Conservation (phyloP, 2,113 vertebrate species). For the Collichthys lucidus region DNA sequence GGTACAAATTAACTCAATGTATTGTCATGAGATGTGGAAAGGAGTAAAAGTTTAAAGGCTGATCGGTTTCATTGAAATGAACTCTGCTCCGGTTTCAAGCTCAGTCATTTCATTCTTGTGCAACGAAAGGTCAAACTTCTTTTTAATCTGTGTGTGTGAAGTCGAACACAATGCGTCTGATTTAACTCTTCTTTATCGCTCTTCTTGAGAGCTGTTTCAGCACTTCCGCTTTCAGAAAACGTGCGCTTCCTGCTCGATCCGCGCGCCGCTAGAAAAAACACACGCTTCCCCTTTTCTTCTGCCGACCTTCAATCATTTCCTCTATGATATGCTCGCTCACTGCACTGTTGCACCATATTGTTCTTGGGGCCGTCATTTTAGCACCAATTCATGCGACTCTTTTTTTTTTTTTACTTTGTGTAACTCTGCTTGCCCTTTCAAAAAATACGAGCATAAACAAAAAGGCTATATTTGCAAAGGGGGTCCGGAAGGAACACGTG, state of each 20-base stretch:
- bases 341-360: constrained; percentile 28
- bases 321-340: constrained; percentile 16
- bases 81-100: not conserved
- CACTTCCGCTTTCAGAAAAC: constrained; percentile 78
- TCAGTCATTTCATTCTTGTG: not conserved
- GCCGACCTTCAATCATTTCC: constrained; percentile 68
- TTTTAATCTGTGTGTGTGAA: constrained; percentile 23
- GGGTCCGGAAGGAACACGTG: constrained; percentile 64
- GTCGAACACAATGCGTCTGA: constrained; percentile 47
- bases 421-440: constrained; percentile 56
- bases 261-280: constrained; percentile 31
- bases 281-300: constrained; percentile 58
- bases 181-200: constrained; percentile 45
- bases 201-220: constrained; percentile 54
- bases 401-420: constrained; percentile 33
- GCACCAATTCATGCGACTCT: constrained; percentile 28
- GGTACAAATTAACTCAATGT: too few species aligned
- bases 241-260: constrained; percentile 71
- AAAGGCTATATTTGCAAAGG: constrained; percentile 46
- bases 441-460: constrained; percentile 46
- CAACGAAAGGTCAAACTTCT: constrained; percentile 24
- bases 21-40: constrained; percentile 36
- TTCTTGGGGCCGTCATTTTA: constrained; percentile 43
- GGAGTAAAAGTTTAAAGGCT: not conserved
- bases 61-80: not conserved